Evolutionary conservation across 2,113 vertebrate species (phyloP), one percentile per base, ranked within the genome.

Genomic region (Nycticorax nycticorax): DNA sequence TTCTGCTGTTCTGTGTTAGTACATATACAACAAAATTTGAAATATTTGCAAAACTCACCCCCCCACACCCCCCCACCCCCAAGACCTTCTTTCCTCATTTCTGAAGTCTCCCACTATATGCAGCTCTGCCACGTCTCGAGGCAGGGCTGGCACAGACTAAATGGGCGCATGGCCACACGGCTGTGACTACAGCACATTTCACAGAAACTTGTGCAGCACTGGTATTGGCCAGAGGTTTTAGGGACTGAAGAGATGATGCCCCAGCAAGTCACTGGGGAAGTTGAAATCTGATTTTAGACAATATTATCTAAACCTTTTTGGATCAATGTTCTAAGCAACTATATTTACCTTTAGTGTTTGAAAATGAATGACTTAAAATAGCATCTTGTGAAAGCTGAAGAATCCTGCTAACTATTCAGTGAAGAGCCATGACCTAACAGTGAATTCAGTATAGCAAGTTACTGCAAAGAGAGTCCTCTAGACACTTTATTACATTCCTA

Each of bases 121-220:
- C 33, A 52, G 68, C 45, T 19, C 69, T 59, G 59, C 8, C 19
- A 3, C 41, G n/a, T 2, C 37, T 21, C 24, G 4, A 1, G 66
- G 77, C 66, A 78, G 59, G 73, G 43, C 43, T 68, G 75, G 47
- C 52, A 20, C 52, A n/a, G 35, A 1, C 5, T 4, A 14, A 33
- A 5, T 0, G n/a, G 59, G n/a, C 1, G 0, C 18, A 2, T 0
- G 4, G 33, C 32, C 2, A 1, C 28, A 10, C 1, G 26, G 53
- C 53, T 30, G 27, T 5, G 30, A 17, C 48, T 6, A 15, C 22
- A 14, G 26, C 66, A 28, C 37, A 6, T 6, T 14, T 30, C 35
- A 20, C n/a, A 53, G 28, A 4, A 3, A 16, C 27, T 22, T 24
- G 17, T 4, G 0, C 33, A 20, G 56, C 43, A 1, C 1, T 59